Conservation (phyloP, 1,140 invertebrate genomes). For the Scaptomyza montana region DNA sequence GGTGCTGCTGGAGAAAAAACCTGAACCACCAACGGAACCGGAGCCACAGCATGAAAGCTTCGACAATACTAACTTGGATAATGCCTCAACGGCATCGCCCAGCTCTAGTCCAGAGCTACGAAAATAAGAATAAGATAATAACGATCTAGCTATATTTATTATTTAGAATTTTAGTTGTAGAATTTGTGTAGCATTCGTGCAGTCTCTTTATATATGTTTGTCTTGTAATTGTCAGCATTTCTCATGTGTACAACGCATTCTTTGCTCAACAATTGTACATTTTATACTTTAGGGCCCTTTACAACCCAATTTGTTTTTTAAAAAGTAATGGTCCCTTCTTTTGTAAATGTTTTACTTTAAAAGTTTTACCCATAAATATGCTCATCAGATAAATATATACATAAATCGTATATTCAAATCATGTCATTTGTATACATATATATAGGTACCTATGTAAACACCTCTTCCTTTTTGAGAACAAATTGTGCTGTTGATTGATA, state of each 20-base stretch:
- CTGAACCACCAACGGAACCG: conserved; percentile 50
- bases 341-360: conserved; percentile 58
- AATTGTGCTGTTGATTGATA: conserved; percentile 38
- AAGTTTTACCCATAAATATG: conserved; percentile 31
- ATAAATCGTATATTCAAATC: conserved; percentile 27
- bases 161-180: conserved; percentile 23
- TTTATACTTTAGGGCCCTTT: conserved; percentile 29
- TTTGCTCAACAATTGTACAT: conserved; percentile 61
- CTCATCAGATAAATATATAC: conserved; percentile 31
- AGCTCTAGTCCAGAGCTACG: conserved; percentile 73
- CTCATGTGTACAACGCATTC: conserved; percentile 30
- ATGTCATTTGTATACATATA: conserved; percentile 23
- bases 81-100: conserved; percentile 69
- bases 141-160: conserved; percentile 28
- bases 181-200: conserved; percentile 21
- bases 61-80: conserved; percentile 72
- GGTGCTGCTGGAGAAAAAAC: conserved; percentile 60
- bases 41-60: conserved; percentile 73
- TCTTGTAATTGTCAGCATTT: conserved; percentile 31
- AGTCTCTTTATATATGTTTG: conserved; percentile 23
- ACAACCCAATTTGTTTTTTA: conserved; percentile 28
- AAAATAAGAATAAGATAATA: conserved; percentile 52
- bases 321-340: conserved; percentile 24
- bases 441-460: conserved; percentile 49
- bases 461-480: conserved; percentile 60